A percentile compares a stretch with the other conserved stretches of the same genome.
Conservation (phyloP, 2,113 vertebrate genomes). For the Pelecanus crispus region DNA sequence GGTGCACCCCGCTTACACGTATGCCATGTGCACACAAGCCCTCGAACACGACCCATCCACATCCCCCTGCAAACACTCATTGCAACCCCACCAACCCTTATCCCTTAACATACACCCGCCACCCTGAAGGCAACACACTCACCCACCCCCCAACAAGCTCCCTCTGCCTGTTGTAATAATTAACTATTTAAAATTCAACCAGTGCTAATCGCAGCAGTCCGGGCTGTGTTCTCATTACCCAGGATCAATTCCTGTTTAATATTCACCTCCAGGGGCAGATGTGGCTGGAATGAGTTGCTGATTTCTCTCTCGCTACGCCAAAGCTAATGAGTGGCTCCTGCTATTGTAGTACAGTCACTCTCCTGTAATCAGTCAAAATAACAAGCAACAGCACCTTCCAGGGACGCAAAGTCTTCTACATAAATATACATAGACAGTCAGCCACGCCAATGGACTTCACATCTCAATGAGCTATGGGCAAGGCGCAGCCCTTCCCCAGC, state of each 20-base stretch:
- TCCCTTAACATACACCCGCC: neutral
- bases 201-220: slow-evolving; percentile 60
- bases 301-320: slow-evolving; percentile 53
- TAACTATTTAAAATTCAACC: slow-evolving; percentile 78
- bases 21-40: fast-evolving
- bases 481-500: neutral
- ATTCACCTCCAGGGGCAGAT: slow-evolving; percentile 76
- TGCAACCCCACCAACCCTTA: neutral
- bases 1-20: neutral
- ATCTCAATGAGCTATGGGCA: slow-evolving; percentile 36
- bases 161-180: slow-evolving; percentile 58
- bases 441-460: slow-evolving; percentile 3
- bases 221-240: slow-evolving; percentile 76
- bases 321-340: slow-evolving; percentile 74
- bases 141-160: neutral
- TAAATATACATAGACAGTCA: slow-evolving; percentile 63
- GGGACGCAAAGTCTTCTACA: slow-evolving; percentile 48
- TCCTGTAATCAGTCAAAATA: slow-evolving; percentile 76
- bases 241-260: slow-evolving; percentile 81
- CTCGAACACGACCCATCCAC: neutral
- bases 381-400: slow-evolving; percentile 71
- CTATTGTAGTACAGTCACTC: slow-evolving; percentile 63
- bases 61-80: neutral
- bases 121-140: neutral
- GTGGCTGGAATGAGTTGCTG: slow-evolving; percentile 66